Base-by-base conservation (phyloP, 1,140 invertebrate genomes). In the Mercenaria mercenaria region DNA sequence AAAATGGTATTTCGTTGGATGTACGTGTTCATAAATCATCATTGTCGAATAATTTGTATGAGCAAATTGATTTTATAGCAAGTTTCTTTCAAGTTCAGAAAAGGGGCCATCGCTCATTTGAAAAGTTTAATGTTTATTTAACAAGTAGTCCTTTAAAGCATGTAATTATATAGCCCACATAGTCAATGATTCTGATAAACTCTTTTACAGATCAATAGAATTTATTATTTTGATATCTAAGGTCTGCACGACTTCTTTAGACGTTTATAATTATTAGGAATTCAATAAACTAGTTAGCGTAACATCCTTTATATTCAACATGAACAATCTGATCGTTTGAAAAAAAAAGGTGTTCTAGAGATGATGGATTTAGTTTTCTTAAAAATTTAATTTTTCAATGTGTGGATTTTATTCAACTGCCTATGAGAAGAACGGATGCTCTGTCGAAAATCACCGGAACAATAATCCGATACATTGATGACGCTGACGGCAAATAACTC, bases 41-140 rank as follows among this genome's bases (percentile, higher is more conserved):
- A 59, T 67, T 67, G 29, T 67, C 20, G 61, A 67, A 67, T 34
- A 20, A 67, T 72, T 72, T 39, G 67, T 72, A 72, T 20, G 23
- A 72, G 29, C 67, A 72, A 72, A 72, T 72, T 37, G 67, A 72
- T 72, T 72, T 72, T 72, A 72, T 23, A 72, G 34, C 34, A n/a
- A n/a, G n/a, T 23, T 20, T 72, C 67, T 39, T 41, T 72, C 26
- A n/a, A 72, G 8, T 10, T 20, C 23, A 37, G 18, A 39, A 67
- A 72, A 72, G 39, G 29, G 34, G 34, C 67, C 37, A 37, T 20
- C 23, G 10, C 10, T 13, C 4, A 32, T 37, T 39, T 72, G 6
- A 20, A 72, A 18, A 13, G 67, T 29, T 72, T 20, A 39, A 72
- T 72, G 34, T 72, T 72, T 72, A 39, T 72, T 72, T 72, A 72